Conservation (phyloP, 2,888 invertebrate genomes). For the Rotaria magnacalcarata region DNA sequence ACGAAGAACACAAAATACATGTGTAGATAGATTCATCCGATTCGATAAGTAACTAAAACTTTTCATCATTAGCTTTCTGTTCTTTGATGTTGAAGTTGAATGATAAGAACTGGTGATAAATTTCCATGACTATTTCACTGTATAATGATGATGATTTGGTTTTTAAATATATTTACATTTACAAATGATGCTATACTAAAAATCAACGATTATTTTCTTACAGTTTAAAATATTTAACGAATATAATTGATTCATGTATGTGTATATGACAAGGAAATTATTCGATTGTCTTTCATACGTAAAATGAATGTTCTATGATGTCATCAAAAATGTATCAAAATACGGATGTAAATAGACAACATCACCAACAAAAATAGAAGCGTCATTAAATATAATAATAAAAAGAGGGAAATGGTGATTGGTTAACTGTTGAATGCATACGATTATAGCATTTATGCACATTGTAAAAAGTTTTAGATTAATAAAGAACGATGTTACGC, state of each 20-base stretch:
- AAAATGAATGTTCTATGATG: background rate
- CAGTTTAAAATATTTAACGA: background rate
- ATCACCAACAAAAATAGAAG: background rate
- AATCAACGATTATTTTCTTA: too few relatives aligned
- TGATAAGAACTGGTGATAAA: background rate
- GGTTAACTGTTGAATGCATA: background rate
- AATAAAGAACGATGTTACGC: background rate
- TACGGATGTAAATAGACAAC: background rate
- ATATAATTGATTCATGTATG: background rate
- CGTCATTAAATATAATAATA: background rate
- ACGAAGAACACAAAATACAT: slow-evolving; percentile 1
- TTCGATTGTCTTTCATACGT: background rate
- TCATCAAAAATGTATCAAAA: background rate
- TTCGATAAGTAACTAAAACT: slow-evolving; percentile 16
- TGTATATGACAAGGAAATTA: background rate
- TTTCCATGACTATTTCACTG: background rate
- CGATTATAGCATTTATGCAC: background rate
- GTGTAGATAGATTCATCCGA: background rate
- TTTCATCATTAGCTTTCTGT: background rate
- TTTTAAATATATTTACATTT: background rate
- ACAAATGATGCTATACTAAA: background rate
- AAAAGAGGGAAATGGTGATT: background rate
- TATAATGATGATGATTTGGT: background rate
- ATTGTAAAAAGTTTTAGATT: background rate
- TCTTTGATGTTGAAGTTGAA: background rate